These are phyloP conservation scores for Pandion haliaetus DNA, from an alignment of 2,113 vertebrate genomes.

Conservation along the genomic window DNA sequence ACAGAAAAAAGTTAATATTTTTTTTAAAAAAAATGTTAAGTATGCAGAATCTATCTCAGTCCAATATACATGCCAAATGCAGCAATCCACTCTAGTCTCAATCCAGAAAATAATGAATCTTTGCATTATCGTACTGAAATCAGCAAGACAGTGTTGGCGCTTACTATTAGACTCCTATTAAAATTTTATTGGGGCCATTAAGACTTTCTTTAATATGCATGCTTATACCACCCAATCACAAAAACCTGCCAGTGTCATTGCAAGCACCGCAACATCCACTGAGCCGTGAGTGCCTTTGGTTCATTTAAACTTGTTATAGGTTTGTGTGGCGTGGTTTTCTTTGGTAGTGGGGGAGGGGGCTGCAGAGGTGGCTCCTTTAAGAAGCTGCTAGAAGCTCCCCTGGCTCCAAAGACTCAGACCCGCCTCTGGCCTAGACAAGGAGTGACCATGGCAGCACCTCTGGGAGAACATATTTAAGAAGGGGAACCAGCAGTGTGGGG, in stretches of 20 bases:
- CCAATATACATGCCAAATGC: not conserved
- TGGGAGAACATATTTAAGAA: too few relatives aligned
- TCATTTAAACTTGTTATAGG: too few relatives aligned
- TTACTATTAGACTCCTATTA: not conserved
- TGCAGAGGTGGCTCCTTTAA: too few relatives aligned
- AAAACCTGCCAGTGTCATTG: not conserved
- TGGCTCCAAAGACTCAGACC: too few relatives aligned
- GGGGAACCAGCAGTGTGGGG: too few relatives aligned
- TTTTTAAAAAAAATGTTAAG: not conserved
- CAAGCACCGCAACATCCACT: not conserved
- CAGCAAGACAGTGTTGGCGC: not conserved
- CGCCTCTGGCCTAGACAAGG: too few relatives aligned
- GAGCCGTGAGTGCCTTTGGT: not conserved
- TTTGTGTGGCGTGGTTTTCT: too few relatives aligned
- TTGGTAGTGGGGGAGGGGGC: too few relatives aligned
- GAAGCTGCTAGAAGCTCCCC: too few relatives aligned
- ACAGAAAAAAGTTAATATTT: not conserved
- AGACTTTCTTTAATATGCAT: not conserved
- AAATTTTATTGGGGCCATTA: not conserved
- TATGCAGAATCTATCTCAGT: not conserved
- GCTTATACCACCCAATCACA: not conserved
- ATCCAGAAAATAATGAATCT: not conserved
- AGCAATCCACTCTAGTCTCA: not conserved
- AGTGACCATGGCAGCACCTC: too few relatives aligned
- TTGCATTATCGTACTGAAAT: not conserved